Base-by-base conservation (phyloP, 2,113 vertebrate species). In the Promerops cafer region DNA sequence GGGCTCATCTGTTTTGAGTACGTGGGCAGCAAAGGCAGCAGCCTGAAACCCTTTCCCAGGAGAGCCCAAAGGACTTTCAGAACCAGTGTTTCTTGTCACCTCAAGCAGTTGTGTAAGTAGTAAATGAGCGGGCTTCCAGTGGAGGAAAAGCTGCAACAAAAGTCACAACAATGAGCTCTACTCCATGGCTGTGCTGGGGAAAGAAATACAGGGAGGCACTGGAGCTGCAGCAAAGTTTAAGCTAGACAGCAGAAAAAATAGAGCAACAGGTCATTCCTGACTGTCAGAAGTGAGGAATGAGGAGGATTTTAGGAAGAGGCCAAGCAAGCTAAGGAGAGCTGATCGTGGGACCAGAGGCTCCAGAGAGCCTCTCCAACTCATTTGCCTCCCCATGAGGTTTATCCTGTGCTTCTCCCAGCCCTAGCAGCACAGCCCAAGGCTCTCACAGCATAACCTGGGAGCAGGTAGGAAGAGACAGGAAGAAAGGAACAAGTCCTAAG, bases 1-100 rank as follows among this genome's bases (percentile, higher is more conserved):
- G 27, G 35, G 39, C 42, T 91, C 59, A 52, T 90, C 75, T 68
- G 56, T 91, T 82, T 76, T 88, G 52, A 65, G 56, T 31, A 42
- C 1, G 0, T 54, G 27, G 65, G 33, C 47, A 84, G 53, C 14
- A 21, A 70, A 94, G 24, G 69, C 57, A 91, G n/a, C 50, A 91
- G 79, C 50, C 59, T 65, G 59, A 63, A 74, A 39, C 35, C 30
- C 21, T 74, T 88, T 70, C 27, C 44, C 45, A 57, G 30, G 71
- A 87, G 42, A 89, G 7, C 16, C 49, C 19, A 30, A 31, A 78
- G 44, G 57, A 26, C 71, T 63, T 77, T 54, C 50, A 92, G 54
- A 83, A 31, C 12, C 20, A n/a, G 21, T 2, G 0, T 17, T 47
- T 65, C 83, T 66, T 39, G 27, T 35, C 45, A 65, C 42, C 14